Evolutionary conservation across 2,797 vertebrate species (phyloP), one percentile per base, ranked within the genome.

Genomic region (Tympanoctomys barrerae): DNA sequence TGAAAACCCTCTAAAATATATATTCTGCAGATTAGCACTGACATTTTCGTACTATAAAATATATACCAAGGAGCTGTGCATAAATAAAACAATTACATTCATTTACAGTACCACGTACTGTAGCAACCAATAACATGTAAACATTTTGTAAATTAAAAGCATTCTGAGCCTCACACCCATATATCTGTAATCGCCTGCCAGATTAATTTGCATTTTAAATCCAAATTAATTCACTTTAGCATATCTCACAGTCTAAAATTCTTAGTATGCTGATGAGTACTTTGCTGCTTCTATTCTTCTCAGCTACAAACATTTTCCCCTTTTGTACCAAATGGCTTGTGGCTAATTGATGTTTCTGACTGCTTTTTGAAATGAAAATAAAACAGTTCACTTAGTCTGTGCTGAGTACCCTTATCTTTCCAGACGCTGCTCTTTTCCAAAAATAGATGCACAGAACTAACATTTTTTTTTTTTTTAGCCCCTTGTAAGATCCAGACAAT

Each of bases 161-260:
- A 98, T 99, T 98, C 97, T 96, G 98, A 98, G 98, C 98, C 98
- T 99, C 98, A 98, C 98, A 99, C 98, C 99, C 99, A 99, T 99
- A 99, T 99, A 99, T 99, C 99, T 99, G 99, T 98, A 99, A 99
- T 99, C 99, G 98, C 98, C 99, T 98, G 96, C 99, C 98, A 98
- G 99, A 99, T 99, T 99, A 99, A 99, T 99, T 99, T 99, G 99
- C 99, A 99, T 99, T 99, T 99, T 99, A 99, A 99, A 99, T 99
- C 99, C 99, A 99, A 99, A 99, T 99, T 99, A 99, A 99, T 99
- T 99, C 99, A 99, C 99, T 99, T 99, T 99, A 99, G 99, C 99
- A 99, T 99, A 99, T 99, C 99, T 99, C 99, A 99, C 99, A 99
- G 99, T 97, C 98, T 98, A 98, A 99, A 99, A 99, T 98, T 99